Evolutionary conservation across 2,888 invertebrate species (phyloP).

Genomic region (Lutraria lutraria): DNA sequence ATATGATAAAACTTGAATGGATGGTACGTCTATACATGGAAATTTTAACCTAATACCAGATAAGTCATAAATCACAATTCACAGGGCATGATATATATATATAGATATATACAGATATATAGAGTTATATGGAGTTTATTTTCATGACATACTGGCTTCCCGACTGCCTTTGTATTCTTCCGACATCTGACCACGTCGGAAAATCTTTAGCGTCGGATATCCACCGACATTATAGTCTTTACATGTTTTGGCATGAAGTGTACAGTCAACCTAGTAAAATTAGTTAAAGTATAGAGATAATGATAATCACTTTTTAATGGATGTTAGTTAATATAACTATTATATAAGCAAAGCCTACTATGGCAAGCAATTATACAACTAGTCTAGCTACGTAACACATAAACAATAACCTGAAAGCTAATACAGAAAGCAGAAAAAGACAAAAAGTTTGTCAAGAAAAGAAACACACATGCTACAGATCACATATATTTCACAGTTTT

Average conservation of each 20-base stretch:
- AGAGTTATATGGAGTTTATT: not conserved
- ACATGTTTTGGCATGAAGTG: slow-evolving; percentile 94
- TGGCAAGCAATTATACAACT: not conserved
- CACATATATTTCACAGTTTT: too few relatives aligned
- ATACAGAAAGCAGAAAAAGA: slow-evolving; percentile 5
- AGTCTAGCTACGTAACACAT: not conserved
- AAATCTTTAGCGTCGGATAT: slow-evolving; percentile 98
- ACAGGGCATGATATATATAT: not conserved
- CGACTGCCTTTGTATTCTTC: slow-evolving; percentile 97
- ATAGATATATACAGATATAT: not conserved
- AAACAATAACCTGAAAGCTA: not conserved
- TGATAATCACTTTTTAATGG: not conserved
- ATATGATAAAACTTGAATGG: too few relatives aligned
- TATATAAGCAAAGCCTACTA: not conserved
- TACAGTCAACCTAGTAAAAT: slow-evolving; percentile 92
- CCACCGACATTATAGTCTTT: slow-evolving; percentile 95
- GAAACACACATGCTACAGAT: not conserved
- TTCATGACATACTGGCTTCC: slow-evolving; percentile 90
- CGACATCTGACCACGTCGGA: slow-evolving; percentile 94
- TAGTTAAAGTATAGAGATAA: not conserved
- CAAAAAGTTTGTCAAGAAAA: not conserved
- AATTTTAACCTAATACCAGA: not conserved
- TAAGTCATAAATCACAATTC: not conserved
- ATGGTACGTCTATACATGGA: too few relatives aligned
- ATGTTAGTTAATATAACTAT: not conserved